A percentile compares a stretch with the other conserved stretches of the same genome.
phyloP scores from a whole-genome alignment of 2,888 invertebrate genomes.

The Noctua comes region DNA sequence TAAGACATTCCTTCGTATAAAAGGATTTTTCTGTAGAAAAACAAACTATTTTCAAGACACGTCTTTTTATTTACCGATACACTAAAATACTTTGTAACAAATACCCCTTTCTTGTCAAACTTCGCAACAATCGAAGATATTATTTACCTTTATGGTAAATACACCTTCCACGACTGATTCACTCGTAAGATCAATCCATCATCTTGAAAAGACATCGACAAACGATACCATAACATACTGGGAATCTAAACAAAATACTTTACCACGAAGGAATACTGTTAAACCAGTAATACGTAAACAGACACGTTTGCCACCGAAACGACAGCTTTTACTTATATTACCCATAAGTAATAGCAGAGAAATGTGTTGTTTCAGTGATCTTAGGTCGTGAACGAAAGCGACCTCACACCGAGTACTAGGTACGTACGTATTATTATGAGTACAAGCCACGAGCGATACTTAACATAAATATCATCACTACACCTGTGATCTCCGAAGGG shows the following conservation, averaged over 20 bases:
- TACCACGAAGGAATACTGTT: neutral
- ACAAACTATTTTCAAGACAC: too few species aligned
- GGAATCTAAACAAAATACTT: constrained; percentile 23
- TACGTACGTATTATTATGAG: constrained; percentile 14
- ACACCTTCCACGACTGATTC: too few species aligned
- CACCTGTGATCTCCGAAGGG: constrained; percentile 10
- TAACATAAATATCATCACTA: constrained; percentile 40
- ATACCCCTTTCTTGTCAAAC: neutral
- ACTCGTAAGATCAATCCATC: neutral
- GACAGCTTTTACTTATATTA: constrained; percentile 35
- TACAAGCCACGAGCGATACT: constrained; percentile 38
- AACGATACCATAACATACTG: neutral
- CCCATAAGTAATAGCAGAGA: constrained; percentile 22
- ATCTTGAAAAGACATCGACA: neutral
- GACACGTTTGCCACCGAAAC: constrained; percentile 14
- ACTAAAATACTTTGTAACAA: neutral
- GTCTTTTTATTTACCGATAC: neutral
- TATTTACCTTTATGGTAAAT: too few species aligned
- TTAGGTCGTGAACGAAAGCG: constrained; percentile 44
- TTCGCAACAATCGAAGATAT: too few species aligned
- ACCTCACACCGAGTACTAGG: constrained; percentile 16
- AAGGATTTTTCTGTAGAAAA: neutral
- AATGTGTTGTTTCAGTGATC: constrained; percentile 47
- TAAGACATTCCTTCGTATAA: neutral
- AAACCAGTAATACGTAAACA: constrained; percentile 5